A percentile compares a stretch with the other conserved stretches of the same genome.
Evolutionary conservation across 2,113 vertebrate genomes (phyloP).

Genomic region (Caracal caracal): DNA sequence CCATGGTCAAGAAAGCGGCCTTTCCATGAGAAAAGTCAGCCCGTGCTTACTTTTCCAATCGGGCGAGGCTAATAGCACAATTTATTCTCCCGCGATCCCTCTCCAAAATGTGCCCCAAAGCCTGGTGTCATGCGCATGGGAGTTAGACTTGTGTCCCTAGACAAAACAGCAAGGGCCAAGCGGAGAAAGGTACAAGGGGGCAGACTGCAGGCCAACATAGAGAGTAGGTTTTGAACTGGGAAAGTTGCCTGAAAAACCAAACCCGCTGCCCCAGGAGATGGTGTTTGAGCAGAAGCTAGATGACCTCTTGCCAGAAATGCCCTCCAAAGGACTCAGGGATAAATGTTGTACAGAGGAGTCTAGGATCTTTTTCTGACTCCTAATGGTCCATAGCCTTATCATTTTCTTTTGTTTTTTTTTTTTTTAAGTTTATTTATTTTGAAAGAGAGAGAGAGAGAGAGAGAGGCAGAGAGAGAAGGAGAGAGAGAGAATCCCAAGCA

Average conservation of each 20-base stretch:
- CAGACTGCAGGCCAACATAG: neutral
- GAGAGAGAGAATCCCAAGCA: too few relatives aligned
- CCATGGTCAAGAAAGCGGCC: neutral
- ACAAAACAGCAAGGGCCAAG: neutral
- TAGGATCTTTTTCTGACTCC: neutral
- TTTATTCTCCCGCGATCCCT: neutral
- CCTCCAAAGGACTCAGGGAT: neutral
- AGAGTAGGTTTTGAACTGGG: neutral
- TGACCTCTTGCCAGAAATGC: neutral
- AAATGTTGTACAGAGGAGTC: neutral
- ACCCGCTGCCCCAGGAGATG: neutral
- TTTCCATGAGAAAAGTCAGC: neutral
- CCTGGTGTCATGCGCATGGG: neutral
- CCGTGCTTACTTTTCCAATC: constrained; percentile 20
- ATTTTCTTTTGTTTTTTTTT: neutral
- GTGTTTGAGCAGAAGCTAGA: neutral
- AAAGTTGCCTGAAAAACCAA: neutral
- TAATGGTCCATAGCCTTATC: neutral
- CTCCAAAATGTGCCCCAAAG: constrained; percentile 1
- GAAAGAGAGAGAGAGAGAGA: too few relatives aligned
- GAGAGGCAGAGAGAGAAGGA: too few relatives aligned
- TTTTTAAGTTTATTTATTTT: too few relatives aligned
- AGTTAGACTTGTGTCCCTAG: neutral
- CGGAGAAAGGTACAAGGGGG: neutral
- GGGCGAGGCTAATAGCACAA: neutral